Evolutionary conservation across 2,888 invertebrate genomes (phyloP), one percentile per base, ranked within the genome.

Genomic region (Tetranychus truncatus): DNA sequence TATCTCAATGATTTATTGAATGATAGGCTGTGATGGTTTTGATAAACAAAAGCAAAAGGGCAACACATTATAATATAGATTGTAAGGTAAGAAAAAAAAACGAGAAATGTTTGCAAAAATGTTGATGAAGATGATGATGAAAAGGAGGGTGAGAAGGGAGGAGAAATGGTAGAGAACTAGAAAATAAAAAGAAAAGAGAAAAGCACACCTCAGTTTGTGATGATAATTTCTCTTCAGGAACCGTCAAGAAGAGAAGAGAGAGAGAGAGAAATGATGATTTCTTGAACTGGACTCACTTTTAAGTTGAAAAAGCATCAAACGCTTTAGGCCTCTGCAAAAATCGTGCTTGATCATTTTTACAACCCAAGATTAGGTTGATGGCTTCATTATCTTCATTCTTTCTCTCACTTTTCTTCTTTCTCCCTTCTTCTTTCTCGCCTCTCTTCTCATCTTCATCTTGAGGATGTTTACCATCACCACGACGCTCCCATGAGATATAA

Each of bases 341-440:
- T 66, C 66, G 18, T 20, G 18, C 66, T 66, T 66, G n/a, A 66
- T 20, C n/a, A 18, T 66, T 66, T 18, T 66, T 66, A 18, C n/a
- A 66, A 34, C 34, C 34, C 34, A 34, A 34, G 3, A 34, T 20
- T 66, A 15, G 46, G 24, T 44, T 72, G 18, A 46, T 74, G n/a
- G 74, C 34, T 55, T 74, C 20, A 45, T 21, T 20, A 34, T 24
- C 55, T 55, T 75, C 9, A 21, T 73, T 74, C 75, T 65, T 75
- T 69, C 74, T 73, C 74, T 75, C 45, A 75, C 74, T 75, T 21
- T 45, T 34, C 34, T 34, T 69, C n/a, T 21, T 20, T 55, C 18
- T 34, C 8, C 74, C 18, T 75, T 20, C 20, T 69, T 69, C 69
- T 69, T 69, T 11, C n/a, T 24, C 44, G 20, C 20, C 20, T 8